Base-by-base conservation (phyloP, 2,888 invertebrate species). In the Amiota minor region DNA sequence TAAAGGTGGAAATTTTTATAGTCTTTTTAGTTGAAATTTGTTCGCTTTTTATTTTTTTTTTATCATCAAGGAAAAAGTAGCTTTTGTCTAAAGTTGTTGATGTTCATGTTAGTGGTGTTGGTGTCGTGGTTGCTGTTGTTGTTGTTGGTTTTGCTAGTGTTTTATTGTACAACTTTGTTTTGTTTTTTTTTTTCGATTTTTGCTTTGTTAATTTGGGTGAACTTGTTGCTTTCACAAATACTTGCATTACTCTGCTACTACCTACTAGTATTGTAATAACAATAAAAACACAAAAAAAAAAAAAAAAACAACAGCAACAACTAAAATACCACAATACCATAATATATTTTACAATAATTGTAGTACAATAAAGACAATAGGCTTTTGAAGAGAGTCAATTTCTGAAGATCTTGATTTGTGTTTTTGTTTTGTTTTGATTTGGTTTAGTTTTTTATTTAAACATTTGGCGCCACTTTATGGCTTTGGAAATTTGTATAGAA, bases 171-270 rank as follows among this genome's bases (percentile, higher is more conserved):
- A 18, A 49, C 65, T 49, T 67, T 67, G 47, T 18, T 35, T 49
- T 67, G 59, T 35, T 35, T 35, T 56, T 56, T 35, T 35, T 56
- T 56, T 16, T 4, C 4, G 2, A 16, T 65, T 65, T 16, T 67
- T 10, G 65, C 47, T 18, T 12, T 35, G 65, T 67, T 67, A 67
- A 67, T 67, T 67, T 67, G 65, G 65, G 20, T 67, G 65, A 67
- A 67, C 77, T 77, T 70, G 55, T 70, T 74, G 80, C 82, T 82
- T 82, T 84, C 82, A 82, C 81, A 75, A 79, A 47, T 67, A 16
- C 62, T 67, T 16, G 12, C n/a, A 61, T 10, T 20, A 61, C 61
- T 16, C 6, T 20, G 67, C 75, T 65, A 59, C 75, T 69, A 72
- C 74, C 72, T n/a, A n/a, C 47, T 72, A 56, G n/a, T 75, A 47